Base-by-base conservation (phyloP, 2,113 vertebrate species). In the Notechis scutatus region DNA sequence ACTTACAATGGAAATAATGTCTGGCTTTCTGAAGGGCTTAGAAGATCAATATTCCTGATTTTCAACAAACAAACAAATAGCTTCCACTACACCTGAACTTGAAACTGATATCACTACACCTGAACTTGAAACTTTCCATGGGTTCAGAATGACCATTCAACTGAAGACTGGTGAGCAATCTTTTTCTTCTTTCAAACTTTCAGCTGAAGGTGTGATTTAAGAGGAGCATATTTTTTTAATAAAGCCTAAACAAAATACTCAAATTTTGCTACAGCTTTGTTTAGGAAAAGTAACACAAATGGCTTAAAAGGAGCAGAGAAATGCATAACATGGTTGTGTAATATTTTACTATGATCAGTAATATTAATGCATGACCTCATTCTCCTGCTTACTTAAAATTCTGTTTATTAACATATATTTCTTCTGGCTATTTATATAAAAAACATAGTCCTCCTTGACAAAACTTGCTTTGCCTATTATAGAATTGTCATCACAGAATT, bases 311-410 rank as follows among this genome's bases (percentile, higher is more conserved):
- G 42, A 89, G 56, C 92, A 90, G 55, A 94, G 74, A 95, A 95
- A 94, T 95, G 94, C 95, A 85, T 3, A 96, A 94, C 61, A 94
- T 85, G 20, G 42, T 96, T 96, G 95, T 95, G 95, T 96, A 97
- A 95, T 90, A 93, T 94, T 52, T 52, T 94, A 88, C 88, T 61
- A 95, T 93, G 94, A 69, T 95, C 96, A 97, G 7, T 95, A 89
- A 94, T 96, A 96, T 96, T 97, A 96, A 95, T 96, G 95, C 91
- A 94, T 97, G 96, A 97, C 96, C 97, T 97, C 97, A 96, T 95
- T 89, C 94, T 96, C 95, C 93, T 94, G 94, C 93, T 96, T 94
- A 96, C 96, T 97, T 96, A 34, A 97, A 97, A 97, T 96, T 93
- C 55, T 0, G 95, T 95, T 96, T 97, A 96, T 97, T 89, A 42